Evolutionary conservation across 2,888 invertebrate genomes (phyloP).

Genomic region (Conomelus anceps): DNA sequence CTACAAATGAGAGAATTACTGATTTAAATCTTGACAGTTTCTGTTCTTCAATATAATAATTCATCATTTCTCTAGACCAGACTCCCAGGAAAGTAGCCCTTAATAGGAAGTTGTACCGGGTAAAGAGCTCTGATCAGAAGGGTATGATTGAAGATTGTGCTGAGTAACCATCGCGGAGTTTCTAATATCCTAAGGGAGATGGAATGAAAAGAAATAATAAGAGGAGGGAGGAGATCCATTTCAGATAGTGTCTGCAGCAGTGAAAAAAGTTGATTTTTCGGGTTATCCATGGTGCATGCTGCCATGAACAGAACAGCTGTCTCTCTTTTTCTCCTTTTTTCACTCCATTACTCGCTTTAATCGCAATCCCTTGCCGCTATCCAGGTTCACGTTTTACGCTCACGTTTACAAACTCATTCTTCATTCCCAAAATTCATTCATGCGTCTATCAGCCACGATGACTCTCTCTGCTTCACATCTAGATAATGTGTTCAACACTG

Average conservation of each 20-base stretch:
- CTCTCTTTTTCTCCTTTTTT: not conserved
- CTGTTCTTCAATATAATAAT: not conserved
- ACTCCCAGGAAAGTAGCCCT: not conserved
- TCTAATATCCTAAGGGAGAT: constrained; percentile 10
- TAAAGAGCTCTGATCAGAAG: not conserved
- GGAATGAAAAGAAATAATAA: not conserved
- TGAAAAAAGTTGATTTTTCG: constrained; percentile 7
- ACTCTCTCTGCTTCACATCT: not conserved
- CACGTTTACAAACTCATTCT: not conserved
- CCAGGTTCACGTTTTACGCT: not conserved
- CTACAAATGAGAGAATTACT: not conserved
- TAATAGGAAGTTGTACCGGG: not conserved
- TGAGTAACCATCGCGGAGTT: constrained; percentile 1
- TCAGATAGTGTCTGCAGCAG: constrained; percentile 12
- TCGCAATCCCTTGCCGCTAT: not conserved
- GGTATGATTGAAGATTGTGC: not conserved
- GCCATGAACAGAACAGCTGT: constrained; percentile 1
- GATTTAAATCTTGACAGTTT: not conserved
- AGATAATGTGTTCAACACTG: not conserved
- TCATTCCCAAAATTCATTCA: not conserved
- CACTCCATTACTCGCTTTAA: not conserved
- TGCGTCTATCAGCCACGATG: not conserved
- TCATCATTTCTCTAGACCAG: not conserved
- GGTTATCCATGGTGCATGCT: not conserved
- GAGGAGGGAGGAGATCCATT: constrained; percentile 2